Conservation (phyloP, 2,113 vertebrate genomes). For the Nothoprocta perdicaria region DNA sequence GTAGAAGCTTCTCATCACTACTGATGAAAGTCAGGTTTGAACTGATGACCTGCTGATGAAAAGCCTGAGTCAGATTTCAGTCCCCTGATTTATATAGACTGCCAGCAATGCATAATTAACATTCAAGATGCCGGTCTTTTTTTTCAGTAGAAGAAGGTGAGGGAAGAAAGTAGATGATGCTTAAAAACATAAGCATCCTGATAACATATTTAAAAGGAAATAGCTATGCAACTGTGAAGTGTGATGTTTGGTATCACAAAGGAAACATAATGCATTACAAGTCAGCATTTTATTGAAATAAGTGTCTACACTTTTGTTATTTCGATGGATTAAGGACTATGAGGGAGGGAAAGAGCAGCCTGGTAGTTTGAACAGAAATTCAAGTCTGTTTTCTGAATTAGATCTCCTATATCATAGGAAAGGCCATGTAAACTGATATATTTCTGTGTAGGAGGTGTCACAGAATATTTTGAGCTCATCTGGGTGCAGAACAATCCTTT, state of each 20-base stretch:
- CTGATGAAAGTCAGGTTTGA: conserved; percentile 47
- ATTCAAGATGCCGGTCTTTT: conserved; percentile 29
- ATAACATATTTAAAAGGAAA: not conserved
- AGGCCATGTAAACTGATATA: not conserved
- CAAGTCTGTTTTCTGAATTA: not conserved
- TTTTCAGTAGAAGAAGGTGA: conserved; percentile 39
- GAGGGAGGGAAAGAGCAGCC: not conserved
- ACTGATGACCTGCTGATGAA: conserved; percentile 50
- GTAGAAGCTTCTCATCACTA: conserved; percentile 30
- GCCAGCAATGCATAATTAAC: conserved; percentile 54
- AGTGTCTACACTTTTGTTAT: not conserved
- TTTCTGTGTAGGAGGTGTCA: not conserved
- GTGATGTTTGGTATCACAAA: not conserved
- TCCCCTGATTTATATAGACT: conserved; percentile 44
- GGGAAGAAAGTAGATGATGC: not conserved
- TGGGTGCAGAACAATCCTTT: not conserved
- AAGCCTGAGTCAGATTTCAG: conserved; percentile 46
- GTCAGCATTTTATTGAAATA: not conserved
- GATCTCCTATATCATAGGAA: not conserved
- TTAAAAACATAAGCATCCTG: not conserved
- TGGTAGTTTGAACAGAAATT: not conserved
- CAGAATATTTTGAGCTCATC: not conserved
- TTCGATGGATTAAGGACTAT: not conserved
- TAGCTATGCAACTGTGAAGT: not conserved
- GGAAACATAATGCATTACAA: not conserved